phyloP scores from a whole-genome alignment of 1,140 invertebrate species.

The Lepidurus arcticus region DNA sequence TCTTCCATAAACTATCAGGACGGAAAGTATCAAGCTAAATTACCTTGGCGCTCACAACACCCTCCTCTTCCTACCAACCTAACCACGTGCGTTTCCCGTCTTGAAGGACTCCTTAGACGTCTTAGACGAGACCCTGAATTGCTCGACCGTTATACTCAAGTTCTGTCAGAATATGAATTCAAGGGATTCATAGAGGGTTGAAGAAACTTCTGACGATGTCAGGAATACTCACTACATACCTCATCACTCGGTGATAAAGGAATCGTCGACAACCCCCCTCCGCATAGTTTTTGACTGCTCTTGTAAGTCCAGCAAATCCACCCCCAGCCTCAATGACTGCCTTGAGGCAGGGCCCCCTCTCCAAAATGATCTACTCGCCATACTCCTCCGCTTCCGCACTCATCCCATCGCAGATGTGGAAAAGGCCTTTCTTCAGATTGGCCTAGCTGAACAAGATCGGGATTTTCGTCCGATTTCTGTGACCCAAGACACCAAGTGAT shows the following conservation, averaged over 20 bases:
- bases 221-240: slow-evolving; percentile 3
- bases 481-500: neutral
- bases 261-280: slow-evolving; percentile 11
- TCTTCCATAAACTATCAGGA: neutral
- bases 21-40: neutral
- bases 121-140: neutral
- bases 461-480: slow-evolving; percentile 20
- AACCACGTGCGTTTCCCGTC: neutral
- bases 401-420: slow-evolving; percentile 13
- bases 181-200: neutral
- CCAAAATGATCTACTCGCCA: slow-evolving; percentile 2
- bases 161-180: neutral
- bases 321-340: slow-evolving; percentile 26
- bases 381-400: slow-evolving; percentile 23
- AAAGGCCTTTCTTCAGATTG: slow-evolving; percentile 8
- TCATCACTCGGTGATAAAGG: slow-evolving; percentile 13
- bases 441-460: neutral
- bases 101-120: neutral
- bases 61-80: slow-evolving; percentile 27
- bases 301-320: neutral
- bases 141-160: neutral
- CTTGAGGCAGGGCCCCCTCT: slow-evolving; percentile 1
- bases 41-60: slow-evolving; percentile 1
- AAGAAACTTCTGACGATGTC: neutral
- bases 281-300: slow-evolving; percentile 19